Evolutionary conservation across 2,113 vertebrate species (phyloP).

Genomic region (Sphyrna mokarran): DNA sequence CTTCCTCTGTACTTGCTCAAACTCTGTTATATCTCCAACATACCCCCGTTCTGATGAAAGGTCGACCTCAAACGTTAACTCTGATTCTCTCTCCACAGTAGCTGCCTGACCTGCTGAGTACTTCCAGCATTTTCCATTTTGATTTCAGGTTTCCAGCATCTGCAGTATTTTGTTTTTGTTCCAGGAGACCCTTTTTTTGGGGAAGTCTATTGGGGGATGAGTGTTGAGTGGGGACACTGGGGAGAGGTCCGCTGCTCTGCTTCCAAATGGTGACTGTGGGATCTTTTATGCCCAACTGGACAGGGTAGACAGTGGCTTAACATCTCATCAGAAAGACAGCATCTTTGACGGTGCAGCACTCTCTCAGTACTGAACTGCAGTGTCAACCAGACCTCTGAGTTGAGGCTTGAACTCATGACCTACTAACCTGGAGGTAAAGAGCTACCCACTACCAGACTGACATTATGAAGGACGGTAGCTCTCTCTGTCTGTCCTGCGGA

Average conservation of each 20-base stretch:
- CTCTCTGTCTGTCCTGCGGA: background rate
- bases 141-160: too few species aligned
- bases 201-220: background rate
- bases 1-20: background rate
- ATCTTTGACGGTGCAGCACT: background rate
- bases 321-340: too few species aligned
- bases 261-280: background rate
- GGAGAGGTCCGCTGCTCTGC: background rate
- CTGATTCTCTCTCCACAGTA: too few species aligned
- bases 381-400: too few species aligned
- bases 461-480: background rate
- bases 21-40: background rate
- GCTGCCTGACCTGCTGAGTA: too few species aligned
- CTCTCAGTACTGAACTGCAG: background rate
- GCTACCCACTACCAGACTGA: too few species aligned
- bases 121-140: too few species aligned
- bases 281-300: background rate
- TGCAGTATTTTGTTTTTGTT: too few species aligned
- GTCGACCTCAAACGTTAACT: too few species aligned
- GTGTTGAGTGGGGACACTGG: background rate
- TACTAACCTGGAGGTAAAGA: too few species aligned
- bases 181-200: background rate
- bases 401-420: too few species aligned
- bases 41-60: background rate
- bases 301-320: background rate